These are phyloP conservation scores for Phortica okadai DNA, from an alignment of 2,888 invertebrate species.

Conservation along the genomic window DNA sequence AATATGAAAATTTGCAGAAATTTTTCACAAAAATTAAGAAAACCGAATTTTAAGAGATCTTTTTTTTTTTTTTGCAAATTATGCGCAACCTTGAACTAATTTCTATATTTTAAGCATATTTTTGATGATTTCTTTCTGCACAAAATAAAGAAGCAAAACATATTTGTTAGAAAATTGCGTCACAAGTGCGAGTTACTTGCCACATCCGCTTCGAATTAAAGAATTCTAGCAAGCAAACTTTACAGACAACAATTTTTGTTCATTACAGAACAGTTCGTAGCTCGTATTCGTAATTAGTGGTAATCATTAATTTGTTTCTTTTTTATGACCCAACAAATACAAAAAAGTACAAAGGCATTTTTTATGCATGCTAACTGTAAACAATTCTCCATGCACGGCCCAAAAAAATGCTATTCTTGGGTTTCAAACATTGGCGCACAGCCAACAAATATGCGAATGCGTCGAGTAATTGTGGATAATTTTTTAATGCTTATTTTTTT, in stretches of 20 bases:
- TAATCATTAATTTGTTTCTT: background rate
- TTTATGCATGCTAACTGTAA: constrained; percentile 7
- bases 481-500: background rate
- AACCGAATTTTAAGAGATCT: background rate
- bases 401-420: constrained; percentile 11
- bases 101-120: constrained; percentile 61
- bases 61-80: constrained; percentile 55
- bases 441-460: constrained; percentile 1
- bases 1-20: background rate
- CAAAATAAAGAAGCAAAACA: constrained; percentile 14
- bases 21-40: background rate
- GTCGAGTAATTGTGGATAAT: background rate
- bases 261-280: constrained; percentile 13
- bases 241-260: too few relatives aligned
- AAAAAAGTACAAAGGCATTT: constrained; percentile 2
- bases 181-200: constrained; percentile 37
- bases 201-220: constrained; percentile 5
- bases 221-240: background rate
- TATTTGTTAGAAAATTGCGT: constrained; percentile 54
- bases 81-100: constrained; percentile 64
- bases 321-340: background rate
- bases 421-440: background rate
- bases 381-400: constrained; percentile 11
- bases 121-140: constrained; percentile 48
- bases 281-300: constrained; percentile 49